These are phyloP conservation scores for Agrotis puta DNA, from an alignment of 2,888 invertebrate genomes.

Conservation along the genomic window DNA sequence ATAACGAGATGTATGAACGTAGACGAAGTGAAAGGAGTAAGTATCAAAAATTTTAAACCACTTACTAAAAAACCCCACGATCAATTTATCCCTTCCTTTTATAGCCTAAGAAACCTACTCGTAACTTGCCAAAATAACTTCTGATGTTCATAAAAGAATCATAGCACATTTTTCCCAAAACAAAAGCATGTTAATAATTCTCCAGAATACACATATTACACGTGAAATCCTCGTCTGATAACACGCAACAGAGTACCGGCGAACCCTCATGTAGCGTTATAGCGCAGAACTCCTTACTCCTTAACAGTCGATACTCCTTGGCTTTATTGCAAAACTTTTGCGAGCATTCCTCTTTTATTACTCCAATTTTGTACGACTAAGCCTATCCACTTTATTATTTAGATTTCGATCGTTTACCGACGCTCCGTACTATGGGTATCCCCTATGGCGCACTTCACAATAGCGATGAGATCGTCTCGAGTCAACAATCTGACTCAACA, in stretches of 20 bases:
- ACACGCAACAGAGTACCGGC: conserved; percentile 54
- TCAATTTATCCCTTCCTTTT: not conserved
- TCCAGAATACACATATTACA: conserved; percentile 48
- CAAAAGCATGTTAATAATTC: conserved; percentile 57
- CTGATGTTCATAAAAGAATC: conserved; percentile 32
- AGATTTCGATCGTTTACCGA: conserved; percentile 84
- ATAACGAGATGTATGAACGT: too few relatives aligned
- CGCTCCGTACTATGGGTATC: conserved; percentile 60
- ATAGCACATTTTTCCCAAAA: conserved; percentile 38
- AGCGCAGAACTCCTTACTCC: conserved; percentile 87
- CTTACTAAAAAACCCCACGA: not conserved
- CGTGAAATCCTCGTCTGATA: conserved; percentile 61
- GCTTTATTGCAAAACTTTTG: conserved; percentile 90
- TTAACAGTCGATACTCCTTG: conserved; percentile 90
- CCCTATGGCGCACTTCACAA: conserved; percentile 66
- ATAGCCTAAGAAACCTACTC: not conserved
- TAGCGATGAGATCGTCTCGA: conserved; percentile 54
- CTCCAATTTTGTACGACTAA: conserved; percentile 90
- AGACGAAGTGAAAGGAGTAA: too few relatives aligned
- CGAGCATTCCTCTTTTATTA: conserved; percentile 91
- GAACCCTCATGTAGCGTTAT: conserved; percentile 60
- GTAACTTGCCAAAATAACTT: conserved; percentile 18
- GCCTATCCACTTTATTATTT: conserved; percentile 90
- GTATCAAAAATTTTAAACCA: not conserved
- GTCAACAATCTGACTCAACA: conserved; percentile 64